Evolutionary conservation across 2,888 invertebrate genomes (phyloP).

Genomic region (Pristionchus arcanus): DNA sequence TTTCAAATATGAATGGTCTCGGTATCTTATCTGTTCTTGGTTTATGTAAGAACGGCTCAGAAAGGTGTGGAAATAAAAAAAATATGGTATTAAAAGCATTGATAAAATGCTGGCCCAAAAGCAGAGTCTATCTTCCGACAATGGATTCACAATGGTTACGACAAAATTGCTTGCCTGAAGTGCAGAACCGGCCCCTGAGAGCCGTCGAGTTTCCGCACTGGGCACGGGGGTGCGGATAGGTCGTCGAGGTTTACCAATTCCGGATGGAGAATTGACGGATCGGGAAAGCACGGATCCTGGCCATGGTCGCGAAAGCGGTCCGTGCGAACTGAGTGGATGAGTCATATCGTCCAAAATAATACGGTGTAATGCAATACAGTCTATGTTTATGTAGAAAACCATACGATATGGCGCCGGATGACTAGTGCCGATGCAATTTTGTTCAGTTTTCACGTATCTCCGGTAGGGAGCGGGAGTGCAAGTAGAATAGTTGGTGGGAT

Average conservation of each 20-base stretch:
- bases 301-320: background rate
- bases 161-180: background rate
- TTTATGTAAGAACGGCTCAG: background rate
- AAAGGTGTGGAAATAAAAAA: background rate
- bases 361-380: no score
- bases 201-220: background rate
- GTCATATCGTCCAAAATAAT: no score
- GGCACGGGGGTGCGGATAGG: background rate
- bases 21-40: background rate
- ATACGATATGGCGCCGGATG: no score
- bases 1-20: background rate
- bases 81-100: background rate
- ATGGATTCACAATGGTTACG: background rate
- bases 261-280: background rate
- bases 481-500: background rate
- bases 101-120: background rate
- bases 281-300: background rate
- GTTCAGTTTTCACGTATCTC: background rate
- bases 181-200: background rate
- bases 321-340: background rate
- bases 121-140: no score
- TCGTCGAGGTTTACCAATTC: background rate
- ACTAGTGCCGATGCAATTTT: background rate
- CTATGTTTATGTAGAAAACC: no score
- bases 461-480: background rate